Evolutionary conservation across 2,888 invertebrate species (phyloP), one percentile per base, ranked within the genome.

Genomic region (Himalopsyche tibetana): DNA sequence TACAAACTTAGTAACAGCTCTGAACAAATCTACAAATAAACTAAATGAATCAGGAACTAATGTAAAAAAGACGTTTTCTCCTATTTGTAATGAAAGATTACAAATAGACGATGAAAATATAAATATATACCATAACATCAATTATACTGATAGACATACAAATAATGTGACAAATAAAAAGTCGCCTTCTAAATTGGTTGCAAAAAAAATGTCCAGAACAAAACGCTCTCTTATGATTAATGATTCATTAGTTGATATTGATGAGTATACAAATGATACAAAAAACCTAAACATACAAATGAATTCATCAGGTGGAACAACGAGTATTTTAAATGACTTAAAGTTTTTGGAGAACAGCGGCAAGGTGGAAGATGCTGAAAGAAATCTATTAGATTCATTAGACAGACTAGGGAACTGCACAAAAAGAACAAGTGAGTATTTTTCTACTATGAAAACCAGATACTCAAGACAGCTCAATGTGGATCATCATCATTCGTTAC

Each of bases 1-100:
- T 4, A 91, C 91, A 9, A 89, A 89, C 85, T 87, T 92, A 19
- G 91, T 92, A 90, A 90, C 89, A 5, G 92, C 91, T 87, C 87
- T 92, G 45, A 90, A 89, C 11, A 89, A 89, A 51, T 90, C 90
- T 28, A 83, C 45, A 38, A 84, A 80, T 36, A 38, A 55, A 36
- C 36, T 38, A n/a, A 28, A 45, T n/a, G 55, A 69, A 45, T 15
- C 80, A 83, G 79, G 28, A 3, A 45, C 38, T 38, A n/a, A 38
- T 45, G 55, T 82, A 15, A 80, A 8, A 40, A 83, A 28, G 38
- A 5, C 36, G 17, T 36, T 81, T 88, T 88, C 88, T 88, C 88
- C 88, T 45, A 82, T 83, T 87, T 85, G 88, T 88, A 88, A 87
- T 87, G 55, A 84, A 55, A 11, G 38, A 55, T 88, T 88, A 88